phyloP scores from a whole-genome alignment of 1,140 invertebrate species.

The Trigoniulus corallinus region DNA sequence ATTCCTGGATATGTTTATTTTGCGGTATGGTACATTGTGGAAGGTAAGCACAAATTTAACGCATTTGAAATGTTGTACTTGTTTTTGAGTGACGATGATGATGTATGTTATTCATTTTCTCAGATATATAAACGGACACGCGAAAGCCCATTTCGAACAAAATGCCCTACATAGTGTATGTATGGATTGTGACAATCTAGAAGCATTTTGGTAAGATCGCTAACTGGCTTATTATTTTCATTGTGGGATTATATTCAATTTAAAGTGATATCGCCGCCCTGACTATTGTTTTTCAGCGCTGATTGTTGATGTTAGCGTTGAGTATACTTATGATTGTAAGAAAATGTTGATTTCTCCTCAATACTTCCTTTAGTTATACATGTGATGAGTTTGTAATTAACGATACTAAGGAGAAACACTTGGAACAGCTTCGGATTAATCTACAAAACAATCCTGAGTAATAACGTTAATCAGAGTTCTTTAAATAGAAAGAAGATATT shows the following conservation, averaged over 20 bases:
- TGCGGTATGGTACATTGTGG: constrained; percentile 58
- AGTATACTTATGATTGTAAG: too few species aligned
- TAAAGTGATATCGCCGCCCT: too few species aligned
- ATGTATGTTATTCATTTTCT: constrained; percentile 3
- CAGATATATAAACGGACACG: constrained; percentile 58
- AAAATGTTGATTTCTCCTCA: too few species aligned
- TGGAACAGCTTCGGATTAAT: constrained; percentile 37
- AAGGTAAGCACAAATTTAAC: constrained; percentile 24
- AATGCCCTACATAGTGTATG: constrained; percentile 45
- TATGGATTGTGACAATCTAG: constrained; percentile 53
- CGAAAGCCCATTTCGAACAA: constrained; percentile 48
- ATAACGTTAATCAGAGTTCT: constrained; percentile 18
- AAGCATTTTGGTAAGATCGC: constrained; percentile 54
- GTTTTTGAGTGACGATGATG: not conserved
- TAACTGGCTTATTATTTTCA: too few species aligned
- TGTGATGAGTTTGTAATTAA: constrained; percentile 67
- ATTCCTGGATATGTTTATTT: constrained; percentile 56
- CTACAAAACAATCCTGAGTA: constrained; percentile 16
- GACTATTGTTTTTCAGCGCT: too few species aligned
- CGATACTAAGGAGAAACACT: constrained; percentile 41
- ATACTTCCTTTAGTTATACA: constrained; percentile 53
- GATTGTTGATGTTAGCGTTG: too few species aligned
- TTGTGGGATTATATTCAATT: too few species aligned
- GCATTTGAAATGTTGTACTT: not conserved
- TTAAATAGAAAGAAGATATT: not conserved